Evolutionary conservation across 1,140 invertebrate species (phyloP).

Genomic region (Tetraneura akinire): DNA sequence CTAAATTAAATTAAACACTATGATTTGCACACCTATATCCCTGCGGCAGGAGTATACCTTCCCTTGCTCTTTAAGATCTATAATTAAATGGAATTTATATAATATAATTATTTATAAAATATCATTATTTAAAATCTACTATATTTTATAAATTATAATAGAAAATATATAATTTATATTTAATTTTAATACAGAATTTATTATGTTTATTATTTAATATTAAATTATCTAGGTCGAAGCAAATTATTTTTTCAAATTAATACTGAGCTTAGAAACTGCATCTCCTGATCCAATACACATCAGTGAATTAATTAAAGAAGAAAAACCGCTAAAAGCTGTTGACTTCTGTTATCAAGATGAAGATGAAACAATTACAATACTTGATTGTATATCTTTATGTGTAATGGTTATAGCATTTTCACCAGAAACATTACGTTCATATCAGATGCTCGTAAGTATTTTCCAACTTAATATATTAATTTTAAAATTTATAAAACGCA

Average conservation of each 20-base stretch:
- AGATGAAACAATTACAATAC: conserved; percentile 88
- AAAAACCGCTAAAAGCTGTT: conserved; percentile 93
- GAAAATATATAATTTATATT: neutral
- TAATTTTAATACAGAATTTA: neutral
- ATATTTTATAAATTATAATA: neutral
- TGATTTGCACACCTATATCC: too few species aligned
- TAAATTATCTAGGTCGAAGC: conserved; percentile 74
- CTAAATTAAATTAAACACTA: too few species aligned
- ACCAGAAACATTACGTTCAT: conserved; percentile 89
- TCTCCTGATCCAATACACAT: conserved; percentile 93
- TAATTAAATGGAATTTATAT: too few species aligned
- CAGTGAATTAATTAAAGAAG: conserved; percentile 91
- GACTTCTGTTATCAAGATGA: conserved; percentile 98
- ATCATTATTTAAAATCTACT: too few species aligned
- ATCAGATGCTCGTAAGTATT: conserved; percentile 89
- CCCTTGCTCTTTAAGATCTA: too few species aligned
- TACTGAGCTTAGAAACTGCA: conserved; percentile 88
- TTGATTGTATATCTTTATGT: conserved; percentile 92
- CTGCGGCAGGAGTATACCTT: too few species aligned
- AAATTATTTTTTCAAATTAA: conserved; percentile 85
- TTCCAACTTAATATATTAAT: too few species aligned
- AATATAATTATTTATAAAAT: too few species aligned
- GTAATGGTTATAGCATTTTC: conserved; percentile 98
- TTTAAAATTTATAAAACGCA: too few species aligned
- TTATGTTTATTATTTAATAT: neutral